A percentile compares a stretch with the other conserved stretches of the same genome.
phyloP scores from a whole-genome alignment of 1,140 invertebrate species.

The Triops cancriformis region DNA sequence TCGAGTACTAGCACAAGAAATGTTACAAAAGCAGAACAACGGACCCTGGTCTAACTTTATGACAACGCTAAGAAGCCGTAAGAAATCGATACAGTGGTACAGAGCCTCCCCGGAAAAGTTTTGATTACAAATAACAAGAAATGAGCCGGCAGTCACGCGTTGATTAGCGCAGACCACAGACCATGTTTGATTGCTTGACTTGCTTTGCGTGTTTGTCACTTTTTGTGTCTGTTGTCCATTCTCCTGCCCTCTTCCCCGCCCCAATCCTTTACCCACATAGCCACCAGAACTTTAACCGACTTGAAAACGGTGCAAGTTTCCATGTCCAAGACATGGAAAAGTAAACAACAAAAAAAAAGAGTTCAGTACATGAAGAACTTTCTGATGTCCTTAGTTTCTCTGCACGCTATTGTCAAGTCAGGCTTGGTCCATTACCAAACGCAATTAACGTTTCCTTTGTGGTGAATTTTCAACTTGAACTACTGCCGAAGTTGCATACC shows the following conservation, averaged over 20 bases:
- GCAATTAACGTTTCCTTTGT: neutral
- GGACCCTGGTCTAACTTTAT: neutral
- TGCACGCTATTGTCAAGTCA: neutral
- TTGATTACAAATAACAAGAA: neutral
- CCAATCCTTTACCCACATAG: neutral
- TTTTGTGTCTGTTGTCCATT: neutral
- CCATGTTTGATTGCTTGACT: neutral
- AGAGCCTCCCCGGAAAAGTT: neutral
- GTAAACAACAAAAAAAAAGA: neutral
- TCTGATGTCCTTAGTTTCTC: neutral
- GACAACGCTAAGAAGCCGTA: neutral
- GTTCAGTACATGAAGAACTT: neutral
- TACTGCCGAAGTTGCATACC: neutral
- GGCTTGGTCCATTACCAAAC: neutral
- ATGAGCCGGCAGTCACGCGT: neutral
- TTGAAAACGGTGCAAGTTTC: neutral
- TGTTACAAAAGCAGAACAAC: no score
- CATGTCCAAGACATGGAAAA: neutral
- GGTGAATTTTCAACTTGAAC: neutral
- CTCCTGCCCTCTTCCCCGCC: neutral
- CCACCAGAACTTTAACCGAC: no score
- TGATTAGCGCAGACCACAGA: constrained; percentile 9
- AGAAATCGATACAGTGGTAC: neutral
- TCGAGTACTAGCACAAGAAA: no score
- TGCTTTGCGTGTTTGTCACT: neutral